Evolutionary conservation across 2,888 invertebrate genomes (phyloP), one percentile per base, ranked within the genome.

Genomic region (Agapostemon virescens): DNA sequence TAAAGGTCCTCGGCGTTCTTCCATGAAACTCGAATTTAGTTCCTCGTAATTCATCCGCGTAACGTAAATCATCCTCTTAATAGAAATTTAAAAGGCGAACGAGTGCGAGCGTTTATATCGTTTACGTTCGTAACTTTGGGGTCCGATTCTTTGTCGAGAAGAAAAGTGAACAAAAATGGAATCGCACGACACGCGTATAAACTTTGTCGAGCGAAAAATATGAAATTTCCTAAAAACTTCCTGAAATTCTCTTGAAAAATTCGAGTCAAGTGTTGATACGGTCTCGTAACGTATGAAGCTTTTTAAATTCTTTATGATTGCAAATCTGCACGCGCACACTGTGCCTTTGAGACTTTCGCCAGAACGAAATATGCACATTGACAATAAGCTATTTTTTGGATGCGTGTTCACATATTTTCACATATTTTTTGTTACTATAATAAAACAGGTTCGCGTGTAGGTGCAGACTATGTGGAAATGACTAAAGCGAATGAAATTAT

Each of bases 1-100:
- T 74, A 74, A 79, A 79, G 77, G 70, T 70, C 66, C 42, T 52
- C 73, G 11, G 20, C 45, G 55, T 68, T 26, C 26, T 61, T 52
- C n/a, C 64, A 61, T 78, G 69, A 78, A 78, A 81, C 74, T 74
- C 74, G 69, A 67, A 49, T 70, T 70, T 61, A 79, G 52, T 66
- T 17, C 42, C 33, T 70, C 52, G 30, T 80, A 66, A 78, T 81
- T 79, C 74, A 73, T 64, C 23, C 69, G 36, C 49, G 52, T 67
- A 55, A 70, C 69, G 70, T 79, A 70, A 79, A 81, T 81, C 80
- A 67, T 81, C 49, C 23, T 30, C 74, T 79, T 81, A 79, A 81
- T 74, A 74, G 74, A 74, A 81, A 74, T 81, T 81, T 81, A 74
- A 79, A 79, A 74, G 79, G 30, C 45, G 66, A 61, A 4, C n/a